phyloP scores from a whole-genome alignment of 2,797 vertebrate genomes.

The Carapus acus region DNA sequence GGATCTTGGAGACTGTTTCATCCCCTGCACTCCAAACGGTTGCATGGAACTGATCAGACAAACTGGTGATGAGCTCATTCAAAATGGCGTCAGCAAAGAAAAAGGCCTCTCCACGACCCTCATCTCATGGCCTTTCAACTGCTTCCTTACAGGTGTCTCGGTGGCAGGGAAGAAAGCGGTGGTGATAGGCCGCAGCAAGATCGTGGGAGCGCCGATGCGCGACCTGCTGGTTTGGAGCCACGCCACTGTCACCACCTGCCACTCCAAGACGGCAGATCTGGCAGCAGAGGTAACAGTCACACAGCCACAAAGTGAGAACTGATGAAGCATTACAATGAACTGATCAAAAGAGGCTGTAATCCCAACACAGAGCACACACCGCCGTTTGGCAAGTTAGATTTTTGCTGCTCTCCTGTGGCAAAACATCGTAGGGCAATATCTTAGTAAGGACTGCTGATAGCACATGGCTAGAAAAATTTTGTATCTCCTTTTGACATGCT shows the following conservation, averaged over 20 bases:
- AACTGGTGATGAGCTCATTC: conserved; percentile 72
- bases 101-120: too few relatives aligned
- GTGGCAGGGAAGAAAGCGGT: conserved; percentile 89
- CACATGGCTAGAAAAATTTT: too few relatives aligned
- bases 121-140: not conserved
- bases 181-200: conserved; percentile 95
- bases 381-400: too few relatives aligned
- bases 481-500: too few relatives aligned
- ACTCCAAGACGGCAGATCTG: conserved; percentile 87
- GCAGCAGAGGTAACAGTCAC: conserved; percentile 77
- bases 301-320: not conserved
- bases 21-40: conserved; percentile 95
- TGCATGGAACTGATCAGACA: conserved; percentile 95
- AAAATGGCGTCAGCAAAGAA: not conserved
- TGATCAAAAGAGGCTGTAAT: too few relatives aligned
- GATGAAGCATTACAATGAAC: too few relatives aligned
- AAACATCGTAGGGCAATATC: not conserved
- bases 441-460: too few relatives aligned
- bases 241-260: conserved; percentile 94
- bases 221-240: conserved; percentile 95
- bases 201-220: conserved; percentile 96
- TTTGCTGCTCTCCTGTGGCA: conserved; percentile 13
- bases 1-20: conserved; percentile 88
- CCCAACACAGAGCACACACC: too few relatives aligned
- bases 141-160: conserved; percentile 73